Percentiles rank a stretch among this genome's conserved stretches.
Conservation (phyloP, 2,113 vertebrate species). For the Tautogolabrus adspersus region DNA sequence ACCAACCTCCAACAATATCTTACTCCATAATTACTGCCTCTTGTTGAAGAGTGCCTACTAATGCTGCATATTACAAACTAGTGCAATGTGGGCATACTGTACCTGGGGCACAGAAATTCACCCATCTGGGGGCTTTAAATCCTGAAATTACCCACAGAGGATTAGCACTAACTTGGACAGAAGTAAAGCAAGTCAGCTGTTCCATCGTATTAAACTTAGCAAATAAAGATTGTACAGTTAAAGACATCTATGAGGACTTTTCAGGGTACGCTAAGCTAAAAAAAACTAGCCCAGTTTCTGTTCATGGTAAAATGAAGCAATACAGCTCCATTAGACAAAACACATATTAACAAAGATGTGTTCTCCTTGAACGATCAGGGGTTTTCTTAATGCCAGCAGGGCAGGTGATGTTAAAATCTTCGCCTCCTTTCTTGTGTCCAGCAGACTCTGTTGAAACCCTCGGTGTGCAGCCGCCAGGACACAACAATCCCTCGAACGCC, state of each 20-base stretch:
- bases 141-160: neutral
- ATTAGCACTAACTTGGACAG: neutral
- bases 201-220: neutral
- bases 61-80: slow-evolving; percentile 61
- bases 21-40: slow-evolving; percentile 77
- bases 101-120: slow-evolving; percentile 8
- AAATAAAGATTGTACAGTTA: neutral
- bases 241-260: neutral
- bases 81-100: slow-evolving; percentile 34
- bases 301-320: neutral
- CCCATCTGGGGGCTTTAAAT: slow-evolving; percentile 5
- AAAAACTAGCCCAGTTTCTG: neutral
- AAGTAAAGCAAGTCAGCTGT: neutral
- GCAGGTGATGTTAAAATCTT: slow-evolving; percentile 40
- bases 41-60: slow-evolving; percentile 70
- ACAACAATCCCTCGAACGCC: slow-evolving; percentile 62
- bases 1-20: slow-evolving; percentile 69
- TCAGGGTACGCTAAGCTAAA: neutral
- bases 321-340: neutral
- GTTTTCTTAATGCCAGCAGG: slow-evolving; percentile 8
- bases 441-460: slow-evolving; percentile 42
- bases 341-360: slow-evolving; percentile 10
- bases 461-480: slow-evolving; percentile 47
- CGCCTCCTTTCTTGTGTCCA: slow-evolving; percentile 22
- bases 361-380: slow-evolving; percentile 19